Conservation (phyloP, 2,113 vertebrate genomes). For the Triplophysa tibetana region DNA sequence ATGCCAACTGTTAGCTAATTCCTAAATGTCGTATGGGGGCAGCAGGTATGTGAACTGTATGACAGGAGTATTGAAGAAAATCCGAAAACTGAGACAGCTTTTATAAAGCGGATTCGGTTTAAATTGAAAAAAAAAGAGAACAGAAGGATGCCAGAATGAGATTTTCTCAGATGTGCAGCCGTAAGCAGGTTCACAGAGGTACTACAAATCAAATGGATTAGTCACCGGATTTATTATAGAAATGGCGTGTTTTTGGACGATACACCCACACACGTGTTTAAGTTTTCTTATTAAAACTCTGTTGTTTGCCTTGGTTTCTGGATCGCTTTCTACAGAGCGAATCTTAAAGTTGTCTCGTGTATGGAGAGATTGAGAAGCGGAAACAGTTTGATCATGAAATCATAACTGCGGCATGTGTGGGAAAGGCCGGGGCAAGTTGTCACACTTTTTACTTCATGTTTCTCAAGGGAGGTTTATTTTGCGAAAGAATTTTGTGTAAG, state of each 20-base stretch:
- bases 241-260: not conserved
- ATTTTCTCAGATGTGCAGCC: constrained; percentile 21
- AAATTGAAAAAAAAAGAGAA: not conserved
- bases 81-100: not conserved
- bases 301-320: not conserved
- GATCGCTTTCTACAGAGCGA: not conserved
- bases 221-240: constrained; percentile 18
- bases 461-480: too few species aligned
- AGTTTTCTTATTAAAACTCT: constrained; percentile 17
- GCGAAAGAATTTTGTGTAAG: too few species aligned
- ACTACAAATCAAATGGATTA: constrained; percentile 12
- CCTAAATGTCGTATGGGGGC: not conserved
- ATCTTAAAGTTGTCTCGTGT: not conserved
- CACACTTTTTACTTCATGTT: too few species aligned
- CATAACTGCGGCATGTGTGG: not conserved
- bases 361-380: not conserved
- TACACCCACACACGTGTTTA: not conserved
- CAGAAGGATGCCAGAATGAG: not conserved
- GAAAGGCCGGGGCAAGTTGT: too few species aligned
- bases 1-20: constrained; percentile 44
- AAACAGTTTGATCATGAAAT: too few species aligned
- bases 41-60: not conserved
- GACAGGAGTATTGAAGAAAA: not conserved
- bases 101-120: not conserved
- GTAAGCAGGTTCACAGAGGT: constrained; percentile 18